Base-by-base conservation (phyloP, 37 sponge, comb jelly and placozoan species). In the Bolinopsis microptera region DNA sequence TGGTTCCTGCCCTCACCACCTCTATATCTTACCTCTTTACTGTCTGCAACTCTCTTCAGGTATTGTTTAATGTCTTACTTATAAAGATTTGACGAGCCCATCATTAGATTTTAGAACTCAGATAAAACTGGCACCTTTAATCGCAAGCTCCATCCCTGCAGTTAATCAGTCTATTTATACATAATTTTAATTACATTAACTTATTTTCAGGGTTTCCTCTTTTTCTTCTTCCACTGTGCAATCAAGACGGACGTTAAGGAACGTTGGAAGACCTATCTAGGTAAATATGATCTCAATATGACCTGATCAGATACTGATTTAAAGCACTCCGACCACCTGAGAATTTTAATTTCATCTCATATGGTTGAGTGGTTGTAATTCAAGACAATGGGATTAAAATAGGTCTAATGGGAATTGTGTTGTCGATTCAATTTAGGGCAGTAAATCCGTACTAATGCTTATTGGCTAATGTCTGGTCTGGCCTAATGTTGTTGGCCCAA, bases 211-310 rank as follows among this genome's bases (percentile, higher is more conserved):
- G 90, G 90, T 16, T 86, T 86, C 48, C 90, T 86, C 1, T 86
- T 86, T 38, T 86, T 86, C 48, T 86, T 86, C 61, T 86, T 86
- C 30, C 90, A 86, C 61, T 86, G 90, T 26, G 90, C 90, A 13
- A 86, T 86, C 40, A 86, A 86, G 30, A 34, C 90, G 13, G 90
- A 86, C 26, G 90, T 86, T 0, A 86, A 86, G 28, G 90, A 86
- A 40, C 90, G 90, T 5, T 86, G 90, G 90, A 86, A 34, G 31
- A 86, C 90, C 8, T 86, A 86, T 27, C 35, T 86, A 41, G 90
- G 90, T 86, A 18, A 5, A 38, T 32, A 9, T 80, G 24, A 72
- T 18, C 18, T 18, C 9, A 21, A 21, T 61, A 61, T 28, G 25
- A 70, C 26, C 74, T 70, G 25, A 70, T 28, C 30, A n/a, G 30